These are phyloP conservation scores for Camponotus floridanus DNA, from an alignment of 1,140 invertebrate genomes.

Conservation along the genomic window DNA sequence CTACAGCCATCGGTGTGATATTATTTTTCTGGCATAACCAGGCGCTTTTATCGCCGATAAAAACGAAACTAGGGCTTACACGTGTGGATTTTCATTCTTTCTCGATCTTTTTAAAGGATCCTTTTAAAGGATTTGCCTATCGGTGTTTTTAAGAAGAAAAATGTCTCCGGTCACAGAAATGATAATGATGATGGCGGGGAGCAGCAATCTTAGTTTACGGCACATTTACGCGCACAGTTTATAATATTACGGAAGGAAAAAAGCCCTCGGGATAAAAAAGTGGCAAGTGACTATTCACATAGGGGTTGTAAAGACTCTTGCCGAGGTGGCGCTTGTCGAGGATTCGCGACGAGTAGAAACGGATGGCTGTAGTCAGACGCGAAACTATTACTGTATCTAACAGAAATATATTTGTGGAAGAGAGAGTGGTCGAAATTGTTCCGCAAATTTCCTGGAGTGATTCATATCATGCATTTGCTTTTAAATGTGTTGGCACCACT, in stretches of 20 bases:
- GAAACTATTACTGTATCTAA: neutral
- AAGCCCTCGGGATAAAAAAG: slow-evolving; percentile 25
- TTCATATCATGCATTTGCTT: slow-evolving; percentile 2
- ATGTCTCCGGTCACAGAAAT: slow-evolving; percentile 9
- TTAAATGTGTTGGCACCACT: slow-evolving; percentile 22
- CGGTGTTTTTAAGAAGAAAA: slow-evolving; percentile 57
- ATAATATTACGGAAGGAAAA: slow-evolving; percentile 64
- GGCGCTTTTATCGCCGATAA: slow-evolving; percentile 24
- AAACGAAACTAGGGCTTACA: slow-evolving; percentile 25
- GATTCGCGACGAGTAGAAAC: slow-evolving; percentile 40
- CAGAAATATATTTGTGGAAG: slow-evolving; percentile 3
- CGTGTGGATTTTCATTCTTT: neutral
- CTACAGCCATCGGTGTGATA: slow-evolving; percentile 9
- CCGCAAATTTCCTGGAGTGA: neutral
- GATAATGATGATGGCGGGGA: slow-evolving; percentile 11
- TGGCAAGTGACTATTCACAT: slow-evolving; percentile 21
- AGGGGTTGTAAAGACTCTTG: slow-evolving; percentile 24
- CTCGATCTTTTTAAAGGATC: slow-evolving; percentile 21
- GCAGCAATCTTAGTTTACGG: slow-evolving; percentile 61
- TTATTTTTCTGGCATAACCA: slow-evolving; percentile 39
- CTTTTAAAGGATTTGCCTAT: neutral
- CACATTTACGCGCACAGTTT: slow-evolving; percentile 55
- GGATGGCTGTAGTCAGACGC: slow-evolving; percentile 49
- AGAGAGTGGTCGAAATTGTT: slow-evolving; percentile 26
- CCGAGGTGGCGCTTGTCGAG: slow-evolving; percentile 24